These are phyloP conservation scores for Salmo trutta DNA, from an alignment of 2,797 vertebrate species.

Conservation along the genomic window DNA sequence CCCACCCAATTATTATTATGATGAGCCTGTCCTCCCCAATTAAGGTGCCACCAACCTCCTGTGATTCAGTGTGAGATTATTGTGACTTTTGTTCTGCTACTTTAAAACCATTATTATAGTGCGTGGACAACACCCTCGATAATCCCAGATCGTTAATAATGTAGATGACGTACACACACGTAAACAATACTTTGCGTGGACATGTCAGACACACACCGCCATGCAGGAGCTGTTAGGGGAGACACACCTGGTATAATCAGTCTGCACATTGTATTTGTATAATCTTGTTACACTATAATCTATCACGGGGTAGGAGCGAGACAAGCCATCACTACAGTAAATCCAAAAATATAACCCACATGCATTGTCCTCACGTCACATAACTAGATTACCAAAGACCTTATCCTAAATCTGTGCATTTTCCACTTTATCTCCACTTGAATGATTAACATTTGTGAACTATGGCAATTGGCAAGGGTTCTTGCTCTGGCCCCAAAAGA, in stretches of 20 bases:
- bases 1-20: too few species aligned
- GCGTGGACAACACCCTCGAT: neutral
- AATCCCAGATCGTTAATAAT: neutral
- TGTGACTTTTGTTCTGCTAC: neutral
- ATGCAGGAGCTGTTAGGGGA: neutral
- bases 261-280: conserved; percentile 10
- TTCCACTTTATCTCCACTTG: conserved; percentile 1
- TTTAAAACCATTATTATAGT: neutral
- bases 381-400: conserved; percentile 60
- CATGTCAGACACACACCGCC: neutral
- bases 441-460: conserved; percentile 2
- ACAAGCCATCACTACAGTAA: neutral
- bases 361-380: conserved; percentile 20
- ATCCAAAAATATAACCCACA: conserved; percentile 26
- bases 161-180: neutral
- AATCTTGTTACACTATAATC: conserved; percentile 52
- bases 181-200: neutral
- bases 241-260: conserved; percentile 11
- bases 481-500: neutral
- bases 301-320: conserved; percentile 25
- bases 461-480: neutral
- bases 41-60: too few species aligned
- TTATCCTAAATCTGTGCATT: conserved; percentile 29
- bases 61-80: neutral
- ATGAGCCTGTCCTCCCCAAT: too few species aligned